Percentiles rank a stretch among this genome's conserved stretches.
Evolutionary conservation across 2,113 vertebrate genomes (phyloP).

Genomic region (Coptodon rendalli): DNA sequence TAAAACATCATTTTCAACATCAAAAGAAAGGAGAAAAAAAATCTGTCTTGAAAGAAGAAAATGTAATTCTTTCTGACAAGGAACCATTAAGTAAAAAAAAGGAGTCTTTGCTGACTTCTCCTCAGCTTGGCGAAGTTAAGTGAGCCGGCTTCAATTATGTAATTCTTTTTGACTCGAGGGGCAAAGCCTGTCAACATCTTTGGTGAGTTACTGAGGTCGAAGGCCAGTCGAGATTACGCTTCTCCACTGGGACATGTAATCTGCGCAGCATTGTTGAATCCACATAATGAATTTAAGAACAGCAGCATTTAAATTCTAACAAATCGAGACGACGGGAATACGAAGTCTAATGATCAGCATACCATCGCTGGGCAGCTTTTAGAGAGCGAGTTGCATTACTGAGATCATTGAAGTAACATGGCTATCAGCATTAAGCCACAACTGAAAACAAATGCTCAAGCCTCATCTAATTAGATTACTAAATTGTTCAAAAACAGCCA

Average conservation of each 20-base stretch:
- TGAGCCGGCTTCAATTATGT: constrained; percentile 20
- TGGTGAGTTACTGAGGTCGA: constrained; percentile 29
- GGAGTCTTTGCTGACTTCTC: not conserved
- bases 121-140: constrained; percentile 4
- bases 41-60: constrained; percentile 13
- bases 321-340: not conserved
- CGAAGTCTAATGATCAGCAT: not conserved
- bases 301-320: not conserved
- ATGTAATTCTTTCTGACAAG: constrained; percentile 10
- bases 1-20: not conserved
- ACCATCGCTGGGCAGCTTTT: not conserved
- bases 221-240: constrained; percentile 17
- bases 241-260: not conserved
- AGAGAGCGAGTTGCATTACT: not conserved
- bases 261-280: not conserved
- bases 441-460: constrained; percentile 4
- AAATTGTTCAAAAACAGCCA: not conserved
- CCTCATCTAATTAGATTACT: not conserved
- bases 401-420: not conserved
- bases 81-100: constrained; percentile 1
- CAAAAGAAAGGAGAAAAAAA: constrained; percentile 1
- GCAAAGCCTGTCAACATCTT: constrained; percentile 21
- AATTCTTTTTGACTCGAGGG: constrained; percentile 17
- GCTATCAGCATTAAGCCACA: not conserved
- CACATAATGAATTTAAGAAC: not conserved